These are phyloP conservation scores for Dorcus parallelipipedus DNA, from an alignment of 2,888 invertebrate species.

Conservation along the genomic window DNA sequence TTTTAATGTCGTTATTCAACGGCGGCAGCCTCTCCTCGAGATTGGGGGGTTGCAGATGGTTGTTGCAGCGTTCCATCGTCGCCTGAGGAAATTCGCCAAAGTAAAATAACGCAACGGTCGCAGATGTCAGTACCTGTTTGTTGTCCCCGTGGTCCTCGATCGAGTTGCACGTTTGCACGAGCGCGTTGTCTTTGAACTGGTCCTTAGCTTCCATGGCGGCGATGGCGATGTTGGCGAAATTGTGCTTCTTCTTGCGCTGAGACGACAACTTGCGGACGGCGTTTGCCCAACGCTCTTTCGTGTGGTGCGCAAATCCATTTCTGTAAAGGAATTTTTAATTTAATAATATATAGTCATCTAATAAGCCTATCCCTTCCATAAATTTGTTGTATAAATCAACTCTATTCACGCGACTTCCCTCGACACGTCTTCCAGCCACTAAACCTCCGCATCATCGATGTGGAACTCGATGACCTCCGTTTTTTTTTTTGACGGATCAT, in stretches of 20 bases:
- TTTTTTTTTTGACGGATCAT: not conserved
- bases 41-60: conserved; percentile 22
- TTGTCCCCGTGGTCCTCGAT: not conserved
- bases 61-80: conserved; percentile 7
- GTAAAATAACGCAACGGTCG: too few relatives aligned
- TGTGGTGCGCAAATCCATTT: conserved; percentile 8
- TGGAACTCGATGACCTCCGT: too few relatives aligned
- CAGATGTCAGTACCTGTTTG: too few relatives aligned
- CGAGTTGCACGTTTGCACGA: not conserved
- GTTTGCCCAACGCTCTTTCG: conserved; percentile 39
- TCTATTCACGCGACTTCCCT: not conserved
- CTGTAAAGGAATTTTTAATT: conserved; percentile 6
- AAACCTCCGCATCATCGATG: too few relatives aligned
- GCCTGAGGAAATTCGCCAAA: not conserved
- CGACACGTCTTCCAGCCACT: not conserved
- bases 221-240: conserved; percentile 38
- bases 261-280: conserved; percentile 38
- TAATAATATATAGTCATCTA: not conserved
- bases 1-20: conserved; percentile 27
- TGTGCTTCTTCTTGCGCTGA: conserved; percentile 33
- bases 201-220: conserved; percentile 36
- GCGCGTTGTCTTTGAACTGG: not conserved
- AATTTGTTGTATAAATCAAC: too few relatives aligned
- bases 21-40: conserved; percentile 17
- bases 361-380: too few relatives aligned